phyloP scores from a whole-genome alignment of 2,888 invertebrate species.

The Chrysina gloriosa region DNA sequence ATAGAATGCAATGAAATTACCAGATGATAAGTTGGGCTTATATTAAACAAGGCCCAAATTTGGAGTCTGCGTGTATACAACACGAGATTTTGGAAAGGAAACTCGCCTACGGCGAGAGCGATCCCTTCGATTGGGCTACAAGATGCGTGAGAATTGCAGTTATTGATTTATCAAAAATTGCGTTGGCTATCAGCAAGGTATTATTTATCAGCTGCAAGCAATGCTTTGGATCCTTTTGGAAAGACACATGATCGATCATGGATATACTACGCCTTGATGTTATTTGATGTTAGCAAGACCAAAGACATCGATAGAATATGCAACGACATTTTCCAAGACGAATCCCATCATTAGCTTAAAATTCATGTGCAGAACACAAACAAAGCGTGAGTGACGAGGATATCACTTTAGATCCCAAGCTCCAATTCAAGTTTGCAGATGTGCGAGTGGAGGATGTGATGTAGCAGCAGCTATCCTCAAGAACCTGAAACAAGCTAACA shows the following conservation, averaged over 20 bases:
- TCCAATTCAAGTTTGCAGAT: conserved; percentile 49
- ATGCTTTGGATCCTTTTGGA: conserved; percentile 70
- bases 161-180: conserved; percentile 63
- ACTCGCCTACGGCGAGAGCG: conserved; percentile 69
- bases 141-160: conserved; percentile 69
- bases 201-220: conserved; percentile 73
- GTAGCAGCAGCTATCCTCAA: conserved; percentile 58
- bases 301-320: conserved; percentile 47
- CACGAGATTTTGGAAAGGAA: conserved; percentile 70
- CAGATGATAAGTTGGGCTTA: conserved; percentile 74
- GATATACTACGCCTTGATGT: conserved; percentile 71
- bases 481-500: conserved; percentile 67
- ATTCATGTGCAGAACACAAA: conserved; percentile 33
- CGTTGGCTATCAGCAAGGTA: conserved; percentile 64
- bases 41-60: conserved; percentile 68
- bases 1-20: too few relatives aligned
- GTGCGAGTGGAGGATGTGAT: conserved; percentile 49
- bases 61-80: conserved; percentile 68
- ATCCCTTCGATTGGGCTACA: conserved; percentile 70
- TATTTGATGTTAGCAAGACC: conserved; percentile 69
- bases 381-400: conserved; percentile 39
- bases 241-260: conserved; percentile 65
- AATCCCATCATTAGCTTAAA: conserved; percentile 42
- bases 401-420: conserved; percentile 31
- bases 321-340: conserved; percentile 54